Conservation (phyloP, 2,113 vertebrate species). For the Alethe castanea region DNA sequence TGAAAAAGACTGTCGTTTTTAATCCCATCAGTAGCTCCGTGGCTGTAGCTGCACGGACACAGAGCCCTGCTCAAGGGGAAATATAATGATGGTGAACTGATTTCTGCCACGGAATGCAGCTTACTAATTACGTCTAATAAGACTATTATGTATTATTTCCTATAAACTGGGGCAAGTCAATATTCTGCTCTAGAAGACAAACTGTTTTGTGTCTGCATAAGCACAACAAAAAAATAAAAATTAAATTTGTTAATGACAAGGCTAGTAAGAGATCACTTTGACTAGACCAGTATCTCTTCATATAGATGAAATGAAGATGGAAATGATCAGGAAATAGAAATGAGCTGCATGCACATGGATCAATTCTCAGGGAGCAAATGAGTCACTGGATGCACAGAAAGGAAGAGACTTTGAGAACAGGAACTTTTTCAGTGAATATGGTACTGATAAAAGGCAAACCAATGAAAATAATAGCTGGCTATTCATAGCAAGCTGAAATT, state of each 20-base stretch:
- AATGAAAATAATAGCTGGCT: not conserved
- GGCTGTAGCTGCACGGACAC: not conserved
- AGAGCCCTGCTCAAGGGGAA: not conserved
- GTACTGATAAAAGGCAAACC: not conserved
- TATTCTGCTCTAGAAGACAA: not conserved
- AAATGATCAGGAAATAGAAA: not conserved
- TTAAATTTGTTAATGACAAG: not conserved
- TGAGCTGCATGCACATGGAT: not conserved
- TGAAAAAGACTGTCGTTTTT: accelerated
- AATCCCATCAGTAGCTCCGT: not conserved
- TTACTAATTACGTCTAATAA: not conserved
- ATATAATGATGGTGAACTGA: not conserved
- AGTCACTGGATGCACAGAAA: not conserved
- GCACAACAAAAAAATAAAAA: not conserved
- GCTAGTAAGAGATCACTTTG: not conserved
- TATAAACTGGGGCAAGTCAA: not conserved
- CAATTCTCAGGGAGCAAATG: not conserved
- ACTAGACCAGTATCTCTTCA: not conserved
- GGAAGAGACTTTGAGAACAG: not conserved
- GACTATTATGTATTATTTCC: not conserved
- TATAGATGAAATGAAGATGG: not conserved
- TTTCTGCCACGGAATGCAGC: not conserved
- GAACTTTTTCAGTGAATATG: not conserved
- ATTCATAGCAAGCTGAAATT: not conserved
- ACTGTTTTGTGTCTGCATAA: not conserved